Conservation (phyloP, 2,888 invertebrate genomes). For the Alviniconcha strummeri region DNA sequence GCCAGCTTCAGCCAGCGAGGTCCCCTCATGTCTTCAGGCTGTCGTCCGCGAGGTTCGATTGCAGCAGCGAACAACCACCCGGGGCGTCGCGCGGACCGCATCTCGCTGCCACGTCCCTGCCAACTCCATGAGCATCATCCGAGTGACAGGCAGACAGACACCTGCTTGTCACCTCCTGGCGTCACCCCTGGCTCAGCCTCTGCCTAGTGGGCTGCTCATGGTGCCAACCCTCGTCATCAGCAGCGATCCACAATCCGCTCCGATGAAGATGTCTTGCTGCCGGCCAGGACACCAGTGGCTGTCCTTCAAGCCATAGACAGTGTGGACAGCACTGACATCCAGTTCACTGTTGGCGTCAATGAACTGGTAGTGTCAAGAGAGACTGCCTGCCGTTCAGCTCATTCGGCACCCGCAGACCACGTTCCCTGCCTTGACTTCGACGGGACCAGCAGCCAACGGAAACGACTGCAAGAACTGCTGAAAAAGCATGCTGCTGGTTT, state of each 20-base stretch:
- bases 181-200: slow-evolving; percentile 4
- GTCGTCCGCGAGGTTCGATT: background rate
- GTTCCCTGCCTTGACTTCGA: slow-evolving; percentile 16
- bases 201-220: slow-evolving; percentile 16
- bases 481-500: background rate
- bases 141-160: background rate
- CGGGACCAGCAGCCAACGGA: background rate
- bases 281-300: background rate
- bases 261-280: background rate
- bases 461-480: slow-evolving; percentile 8
- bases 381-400: background rate
- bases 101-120: background rate
- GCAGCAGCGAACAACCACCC: background rate
- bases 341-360: background rate
- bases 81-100: background rate
- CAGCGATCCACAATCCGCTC: background rate
- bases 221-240: background rate
- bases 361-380: background rate
- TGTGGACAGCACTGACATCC: background rate
- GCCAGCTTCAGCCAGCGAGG: background rate
- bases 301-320: background rate
- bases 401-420: background rate
- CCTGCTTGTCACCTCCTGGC: background rate
- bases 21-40: background rate
- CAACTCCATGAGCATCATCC: background rate